Evolutionary conservation across 2,797 vertebrate genomes (phyloP).

Genomic region (Lagocephalus sceleratus): DNA sequence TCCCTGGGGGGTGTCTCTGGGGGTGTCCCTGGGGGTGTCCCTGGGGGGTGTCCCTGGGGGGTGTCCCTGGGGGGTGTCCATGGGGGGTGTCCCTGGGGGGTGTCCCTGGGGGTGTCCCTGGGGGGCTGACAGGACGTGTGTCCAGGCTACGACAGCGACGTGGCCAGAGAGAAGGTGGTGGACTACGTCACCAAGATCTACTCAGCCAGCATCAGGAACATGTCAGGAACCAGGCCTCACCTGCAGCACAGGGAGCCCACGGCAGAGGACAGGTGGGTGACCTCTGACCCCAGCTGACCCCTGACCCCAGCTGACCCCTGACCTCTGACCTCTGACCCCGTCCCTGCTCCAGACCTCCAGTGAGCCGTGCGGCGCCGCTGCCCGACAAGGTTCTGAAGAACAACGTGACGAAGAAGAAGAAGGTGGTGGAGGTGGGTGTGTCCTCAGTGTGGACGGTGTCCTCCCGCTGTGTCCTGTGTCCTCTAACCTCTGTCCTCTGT

Average conservation of each 20-base stretch:
- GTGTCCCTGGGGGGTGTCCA: no score
- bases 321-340: not conserved
- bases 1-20: no score
- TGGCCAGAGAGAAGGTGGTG: constrained; percentile 87
- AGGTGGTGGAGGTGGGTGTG: constrained; percentile 72
- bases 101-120: no score
- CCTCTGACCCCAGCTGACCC: not conserved
- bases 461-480: no score
- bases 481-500: no score
- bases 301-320: not conserved
- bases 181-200: constrained; percentile 94
- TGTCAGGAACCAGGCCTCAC: constrained; percentile 92
- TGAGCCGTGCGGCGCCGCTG: constrained; percentile 91
- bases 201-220: constrained; percentile 89
- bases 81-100: no score
- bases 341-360: constrained; percentile 80
- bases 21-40: no score
- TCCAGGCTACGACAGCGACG: constrained; percentile 94
- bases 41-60: no score
- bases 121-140: not conserved
- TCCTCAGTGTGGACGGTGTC: not conserved
- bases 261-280: constrained; percentile 87
- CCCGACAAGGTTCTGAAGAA: constrained; percentile 94
- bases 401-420: constrained; percentile 91
- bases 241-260: constrained; percentile 88